Percentiles rank a stretch among this genome's conserved stretches.
phyloP scores from a whole-genome alignment of 2,113 vertebrate genomes.

The Platysteira castanea region DNA sequence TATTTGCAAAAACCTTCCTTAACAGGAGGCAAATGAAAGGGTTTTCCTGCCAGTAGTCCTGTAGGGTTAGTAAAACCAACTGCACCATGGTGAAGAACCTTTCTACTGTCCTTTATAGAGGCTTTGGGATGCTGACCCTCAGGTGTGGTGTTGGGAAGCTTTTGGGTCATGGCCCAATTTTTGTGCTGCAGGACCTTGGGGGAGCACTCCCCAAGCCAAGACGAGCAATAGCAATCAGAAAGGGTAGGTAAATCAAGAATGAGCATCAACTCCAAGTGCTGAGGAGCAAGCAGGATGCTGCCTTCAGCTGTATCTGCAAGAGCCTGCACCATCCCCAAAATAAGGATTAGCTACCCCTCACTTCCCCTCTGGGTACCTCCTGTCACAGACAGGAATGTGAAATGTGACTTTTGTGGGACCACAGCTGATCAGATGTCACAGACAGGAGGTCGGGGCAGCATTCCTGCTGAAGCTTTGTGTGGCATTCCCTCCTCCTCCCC shows the following conservation, averaged over 20 bases:
- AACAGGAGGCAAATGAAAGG: neutral
- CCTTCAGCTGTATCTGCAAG: neutral
- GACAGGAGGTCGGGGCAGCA: neutral
- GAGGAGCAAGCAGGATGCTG: neutral
- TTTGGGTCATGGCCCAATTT: neutral
- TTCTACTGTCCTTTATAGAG: neutral
- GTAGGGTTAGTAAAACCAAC: neutral
- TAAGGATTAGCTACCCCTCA: rapidly evolving
- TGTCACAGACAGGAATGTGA: neutral
- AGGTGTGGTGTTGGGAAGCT: neutral
- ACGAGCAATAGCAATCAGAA: neutral
- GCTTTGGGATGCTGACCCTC: neutral
- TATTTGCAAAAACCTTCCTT: neutral
- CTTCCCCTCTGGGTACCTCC: rapidly evolving
- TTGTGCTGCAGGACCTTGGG: neutral
- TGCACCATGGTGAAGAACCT: neutral
- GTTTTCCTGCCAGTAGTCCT: neutral
- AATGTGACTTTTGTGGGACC: too few species aligned
- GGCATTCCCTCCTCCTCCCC: neutral
- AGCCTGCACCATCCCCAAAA: neutral
- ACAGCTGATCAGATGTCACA: neutral
- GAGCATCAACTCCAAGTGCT: neutral
- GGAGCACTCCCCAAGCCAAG: neutral
- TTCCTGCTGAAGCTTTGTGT: neutral
- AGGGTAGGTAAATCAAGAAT: neutral